Conservation (phyloP, 1,140 invertebrate species). For the Drosophila nigromelanica region DNA sequence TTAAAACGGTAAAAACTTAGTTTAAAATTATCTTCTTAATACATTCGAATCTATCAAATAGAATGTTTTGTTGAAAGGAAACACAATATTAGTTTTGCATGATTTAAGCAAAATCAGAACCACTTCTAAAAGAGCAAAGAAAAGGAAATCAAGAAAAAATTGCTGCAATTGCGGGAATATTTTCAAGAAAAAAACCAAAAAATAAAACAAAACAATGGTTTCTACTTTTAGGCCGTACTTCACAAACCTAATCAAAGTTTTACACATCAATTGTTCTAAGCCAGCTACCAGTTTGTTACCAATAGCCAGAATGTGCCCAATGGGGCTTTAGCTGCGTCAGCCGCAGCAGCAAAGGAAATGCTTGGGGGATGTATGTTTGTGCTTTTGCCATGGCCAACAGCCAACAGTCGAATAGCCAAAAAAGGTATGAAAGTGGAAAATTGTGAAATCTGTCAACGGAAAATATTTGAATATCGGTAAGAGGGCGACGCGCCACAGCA, state of each 20-base stretch:
- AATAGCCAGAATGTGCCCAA: slow-evolving; percentile 20
- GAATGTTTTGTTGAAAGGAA: no score
- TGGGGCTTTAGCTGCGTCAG: slow-evolving; percentile 13
- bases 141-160: slow-evolving; percentile 17
- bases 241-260: slow-evolving; percentile 67
- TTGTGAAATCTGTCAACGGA: slow-evolving; percentile 73
- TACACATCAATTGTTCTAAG: slow-evolving; percentile 68
- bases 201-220: slow-evolving; percentile 7
- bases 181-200: not conserved
- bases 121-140: not conserved
- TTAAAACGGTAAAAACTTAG: no score
- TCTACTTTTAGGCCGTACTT: slow-evolving; percentile 39
- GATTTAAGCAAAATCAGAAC: no score
- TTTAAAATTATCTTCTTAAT: no score
- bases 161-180: slow-evolving; percentile 14
- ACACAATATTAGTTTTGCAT: no score
- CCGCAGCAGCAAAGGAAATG: slow-evolving; percentile 29
- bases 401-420: slow-evolving; percentile 27
- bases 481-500: slow-evolving; percentile 14
- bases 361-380: slow-evolving; percentile 20
- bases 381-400: slow-evolving; percentile 42
- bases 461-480: slow-evolving; percentile 72
- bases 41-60: no score
- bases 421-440: slow-evolving; percentile 73
- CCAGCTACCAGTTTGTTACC: slow-evolving; percentile 23